A percentile compares a stretch with the other conserved stretches of the same genome.
Evolutionary conservation across 2,888 invertebrate species (phyloP).

Genomic region (Scelioninae gen. 1): DNA sequence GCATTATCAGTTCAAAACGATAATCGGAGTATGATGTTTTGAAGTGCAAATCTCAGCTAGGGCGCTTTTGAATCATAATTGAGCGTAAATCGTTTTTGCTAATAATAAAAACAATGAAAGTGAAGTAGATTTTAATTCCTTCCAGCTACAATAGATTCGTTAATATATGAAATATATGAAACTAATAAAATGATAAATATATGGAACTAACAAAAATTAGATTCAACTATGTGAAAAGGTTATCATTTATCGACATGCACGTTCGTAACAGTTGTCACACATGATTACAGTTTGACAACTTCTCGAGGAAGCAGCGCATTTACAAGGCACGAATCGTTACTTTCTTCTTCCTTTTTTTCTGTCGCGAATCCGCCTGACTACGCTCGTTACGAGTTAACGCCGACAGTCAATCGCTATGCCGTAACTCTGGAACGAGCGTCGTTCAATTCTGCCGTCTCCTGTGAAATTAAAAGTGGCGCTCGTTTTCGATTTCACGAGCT

Average conservation of each 20-base stretch:
- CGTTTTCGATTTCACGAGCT: constrained; percentile 57
- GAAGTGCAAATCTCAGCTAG: no score
- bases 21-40: no score
- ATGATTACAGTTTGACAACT: constrained; percentile 16
- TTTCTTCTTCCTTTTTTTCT: constrained; percentile 28
- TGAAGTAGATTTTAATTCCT: no score
- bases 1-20: no score
- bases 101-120: no score
- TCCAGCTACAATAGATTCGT: no score
- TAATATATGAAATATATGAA: no score
- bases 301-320: constrained; percentile 14
- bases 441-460: constrained; percentile 45
- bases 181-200: no score
- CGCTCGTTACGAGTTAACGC: constrained; percentile 42
- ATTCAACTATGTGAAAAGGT: background rate
- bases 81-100: no score
- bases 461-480: constrained; percentile 61
- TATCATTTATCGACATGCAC: constrained; percentile 2
- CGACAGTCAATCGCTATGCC: constrained; percentile 7
- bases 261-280: constrained; percentile 6
- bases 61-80: no score
- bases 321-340: constrained; percentile 22
- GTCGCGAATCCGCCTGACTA: constrained; percentile 42
- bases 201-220: no score
- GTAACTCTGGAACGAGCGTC: constrained; percentile 48